Evolutionary conservation across 2,113 vertebrate species (phyloP).

Genomic region (Trematocara zebra): DNA sequence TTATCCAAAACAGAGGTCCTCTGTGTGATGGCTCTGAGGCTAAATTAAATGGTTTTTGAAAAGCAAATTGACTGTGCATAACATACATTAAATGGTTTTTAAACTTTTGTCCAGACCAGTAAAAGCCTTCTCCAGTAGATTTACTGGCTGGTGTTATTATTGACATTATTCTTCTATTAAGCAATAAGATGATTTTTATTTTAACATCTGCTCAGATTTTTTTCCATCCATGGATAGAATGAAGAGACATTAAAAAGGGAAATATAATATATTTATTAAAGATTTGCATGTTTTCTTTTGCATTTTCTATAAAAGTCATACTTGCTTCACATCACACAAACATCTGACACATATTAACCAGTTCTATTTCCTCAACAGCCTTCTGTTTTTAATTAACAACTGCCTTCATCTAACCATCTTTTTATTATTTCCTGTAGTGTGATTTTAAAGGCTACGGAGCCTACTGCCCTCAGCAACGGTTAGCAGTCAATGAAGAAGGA

Average conservation of each 20-base stretch:
- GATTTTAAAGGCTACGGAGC: slow-evolving; percentile 14
- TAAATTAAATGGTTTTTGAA: not conserved
- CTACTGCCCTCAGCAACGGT: not conserved
- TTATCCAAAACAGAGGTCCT: not conserved
- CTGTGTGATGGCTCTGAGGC: not conserved
- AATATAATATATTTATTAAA: not conserved
- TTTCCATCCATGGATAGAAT: not conserved
- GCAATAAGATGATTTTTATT: not conserved
- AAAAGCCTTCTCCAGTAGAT: not conserved
- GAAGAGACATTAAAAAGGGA: not conserved
- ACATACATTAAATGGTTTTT: not conserved
- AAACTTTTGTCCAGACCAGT: not conserved
- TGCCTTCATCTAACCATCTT: not conserved
- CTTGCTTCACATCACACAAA: not conserved
- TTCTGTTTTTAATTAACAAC: not conserved
- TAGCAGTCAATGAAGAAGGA: slow-evolving; percentile 46
- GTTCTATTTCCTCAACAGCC: not conserved
- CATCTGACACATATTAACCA: not conserved
- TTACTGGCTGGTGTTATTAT: not conserved
- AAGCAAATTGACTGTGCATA: slow-evolving; percentile 7
- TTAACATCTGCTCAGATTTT: accelerated
- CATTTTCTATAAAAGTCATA: accelerated
- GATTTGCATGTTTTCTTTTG: not conserved
- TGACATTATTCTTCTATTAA: not conserved
- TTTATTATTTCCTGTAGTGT: slow-evolving; percentile 24